Evolutionary conservation across 2,797 vertebrate genomes (phyloP), one percentile per base, ranked within the genome.

Genomic region (Characodon lateralis): DNA sequence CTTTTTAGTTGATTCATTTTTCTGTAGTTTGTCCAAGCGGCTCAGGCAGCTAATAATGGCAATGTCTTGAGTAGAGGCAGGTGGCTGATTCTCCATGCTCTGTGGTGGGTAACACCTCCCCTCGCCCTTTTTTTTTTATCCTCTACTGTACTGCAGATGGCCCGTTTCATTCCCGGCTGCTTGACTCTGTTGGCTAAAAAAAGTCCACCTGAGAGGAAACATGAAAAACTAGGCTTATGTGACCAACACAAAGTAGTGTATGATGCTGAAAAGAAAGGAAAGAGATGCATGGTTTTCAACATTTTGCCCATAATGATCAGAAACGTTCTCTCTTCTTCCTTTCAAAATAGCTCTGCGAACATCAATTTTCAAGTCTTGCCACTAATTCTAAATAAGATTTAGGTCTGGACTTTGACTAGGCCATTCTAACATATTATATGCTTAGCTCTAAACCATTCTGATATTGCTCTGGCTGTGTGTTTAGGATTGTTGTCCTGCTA

Each of bases 1-100:
- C 8, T 1, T 6, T 58, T 58, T 24, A 8, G 14, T 50, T 28
- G 3, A 3, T 28, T 31, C 18, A 5, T 20, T 28, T 50, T 50
- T 31, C 16, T 53, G 26, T 31, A 61, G 65, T 83, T 83, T 80
- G 83, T 87, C 81, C 84, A 88, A 90, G 89, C 83, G 69, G 88
- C 88, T 92, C 85, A 84, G 10, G 78, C 82, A 78, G 84, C 73
- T 85, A 82, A 91, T 91, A 88, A 90, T 89, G 88, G 75, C 68
- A 65, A 72, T 76, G 85, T 85, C 85, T 87, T 79, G 84, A 86
- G 89, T 85, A 86, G 74, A 86, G 79, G 71, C 91, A 90, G 89
- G 85, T 91, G 90, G 90, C 85, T 76, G 74, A 65, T 85, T 92
- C 81, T 73, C 88, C 79, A 75, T 71, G 70, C 81, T 43, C 71